A percentile compares a stretch with the other conserved stretches of the same genome.
Evolutionary conservation across 92 coral and sea anemone species (phyloP).

Genomic region (Epizoanthus scotinus): DNA sequence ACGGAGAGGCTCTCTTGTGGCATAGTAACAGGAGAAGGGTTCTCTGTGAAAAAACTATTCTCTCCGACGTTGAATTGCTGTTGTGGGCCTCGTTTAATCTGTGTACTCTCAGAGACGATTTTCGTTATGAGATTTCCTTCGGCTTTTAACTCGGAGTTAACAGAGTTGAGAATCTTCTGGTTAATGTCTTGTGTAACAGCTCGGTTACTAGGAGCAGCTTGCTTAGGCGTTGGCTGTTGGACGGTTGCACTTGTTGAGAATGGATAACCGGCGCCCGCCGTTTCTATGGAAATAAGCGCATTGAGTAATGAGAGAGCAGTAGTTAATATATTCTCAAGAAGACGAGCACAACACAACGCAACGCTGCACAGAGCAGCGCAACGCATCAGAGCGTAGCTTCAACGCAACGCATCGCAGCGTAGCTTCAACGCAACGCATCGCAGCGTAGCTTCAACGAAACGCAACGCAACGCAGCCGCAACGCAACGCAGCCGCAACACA

Average conservation of each 20-base stretch:
- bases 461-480: background rate
- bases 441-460: background rate
- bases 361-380: background rate
- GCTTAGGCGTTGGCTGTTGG: background rate
- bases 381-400: background rate
- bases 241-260: background rate
- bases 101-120: constrained; percentile 24
- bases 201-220: background rate
- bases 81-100: constrained; percentile 23
- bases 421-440: background rate
- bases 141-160: constrained; percentile 36
- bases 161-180: constrained; percentile 16
- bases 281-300: background rate
- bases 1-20: background rate
- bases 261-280: constrained; percentile 6
- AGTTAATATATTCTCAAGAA: too few species aligned
- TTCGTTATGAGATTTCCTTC: constrained; percentile 33
- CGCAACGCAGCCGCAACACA: background rate
- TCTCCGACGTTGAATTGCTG: constrained; percentile 27
- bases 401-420: background rate
- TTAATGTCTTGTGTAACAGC: constrained; percentile 6
- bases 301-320: too few species aligned
- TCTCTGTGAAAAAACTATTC: constrained; percentile 25
- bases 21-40: constrained; percentile 16
- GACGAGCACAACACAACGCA: background rate